phyloP scores from a whole-genome alignment of 2,888 invertebrate species.

The Macroteleia sp. region DNA sequence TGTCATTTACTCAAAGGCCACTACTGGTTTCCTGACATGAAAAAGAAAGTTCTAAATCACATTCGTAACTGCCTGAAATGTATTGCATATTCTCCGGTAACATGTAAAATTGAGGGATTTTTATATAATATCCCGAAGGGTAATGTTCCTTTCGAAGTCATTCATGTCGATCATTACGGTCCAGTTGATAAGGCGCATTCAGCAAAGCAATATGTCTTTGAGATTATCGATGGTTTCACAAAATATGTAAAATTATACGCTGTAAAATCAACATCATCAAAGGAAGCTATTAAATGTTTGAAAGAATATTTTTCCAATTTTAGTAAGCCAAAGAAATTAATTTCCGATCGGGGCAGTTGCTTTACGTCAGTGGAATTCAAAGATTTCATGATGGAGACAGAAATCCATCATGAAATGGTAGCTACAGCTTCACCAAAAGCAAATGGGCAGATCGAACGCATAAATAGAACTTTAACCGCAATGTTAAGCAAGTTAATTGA shows the following conservation, averaged over 20 bases:
- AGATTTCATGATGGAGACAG: too few relatives aligned
- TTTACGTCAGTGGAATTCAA: too few relatives aligned
- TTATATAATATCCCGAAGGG: constrained; percentile 61
- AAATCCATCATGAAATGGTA: too few relatives aligned
- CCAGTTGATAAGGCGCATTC: background rate
- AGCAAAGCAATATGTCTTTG: too few relatives aligned
- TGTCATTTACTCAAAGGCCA: constrained; percentile 5
- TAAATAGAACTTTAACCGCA: constrained; percentile 35
- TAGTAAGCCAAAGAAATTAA: constrained; percentile 26
- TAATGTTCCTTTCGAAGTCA: background rate
- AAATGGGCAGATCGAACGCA: constrained; percentile 67
- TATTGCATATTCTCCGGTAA: constrained; percentile 40
- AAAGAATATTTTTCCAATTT: constrained; percentile 10
- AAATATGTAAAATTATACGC: too few relatives aligned
- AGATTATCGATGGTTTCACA: too few relatives aligned
- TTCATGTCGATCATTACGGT: constrained; percentile 2
- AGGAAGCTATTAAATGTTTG: background rate
- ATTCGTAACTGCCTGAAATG: constrained; percentile 62
- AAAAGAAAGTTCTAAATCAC: constrained; percentile 28
- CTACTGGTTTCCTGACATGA: constrained; percentile 51
- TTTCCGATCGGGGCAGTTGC: constrained; percentile 57
- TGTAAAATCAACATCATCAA: too few relatives aligned
- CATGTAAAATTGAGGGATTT: constrained; percentile 54
- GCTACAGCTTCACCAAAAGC: constrained; percentile 29
- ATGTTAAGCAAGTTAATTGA: too few relatives aligned